Evolutionary conservation across 2,888 invertebrate genomes (phyloP).

Genomic region (Hemaris fuciformis): DNA sequence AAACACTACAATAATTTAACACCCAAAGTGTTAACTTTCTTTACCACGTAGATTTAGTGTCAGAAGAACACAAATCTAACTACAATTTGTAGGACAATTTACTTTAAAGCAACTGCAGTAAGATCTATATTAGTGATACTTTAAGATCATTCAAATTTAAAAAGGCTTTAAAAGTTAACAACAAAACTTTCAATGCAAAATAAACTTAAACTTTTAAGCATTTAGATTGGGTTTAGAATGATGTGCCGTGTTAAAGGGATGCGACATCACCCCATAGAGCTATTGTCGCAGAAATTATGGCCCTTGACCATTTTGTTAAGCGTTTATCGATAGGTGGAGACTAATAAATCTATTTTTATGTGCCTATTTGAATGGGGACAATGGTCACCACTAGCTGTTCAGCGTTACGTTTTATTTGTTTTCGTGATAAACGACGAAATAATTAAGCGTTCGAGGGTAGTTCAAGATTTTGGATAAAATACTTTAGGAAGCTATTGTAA

Average conservation of each 20-base stretch:
- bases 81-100: neutral
- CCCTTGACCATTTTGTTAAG: constrained; percentile 42
- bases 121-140: neutral
- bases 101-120: neutral
- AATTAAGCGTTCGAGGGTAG: neutral
- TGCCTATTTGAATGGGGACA: constrained; percentile 47
- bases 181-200: neutral
- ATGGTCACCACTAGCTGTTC: constrained; percentile 36
- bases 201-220: neutral
- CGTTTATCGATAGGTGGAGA: constrained; percentile 59
- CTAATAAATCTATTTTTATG: constrained; percentile 74
- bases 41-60: too few species aligned
- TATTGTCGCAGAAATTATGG: constrained; percentile 37
- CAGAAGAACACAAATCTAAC: neutral
- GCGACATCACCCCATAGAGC: constrained; percentile 27
- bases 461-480: neutral
- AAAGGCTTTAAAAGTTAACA: neutral
- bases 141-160: neutral
- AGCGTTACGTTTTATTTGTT: neutral
- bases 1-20: constrained; percentile 52
- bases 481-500: neutral
- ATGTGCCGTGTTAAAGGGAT: constrained; percentile 24
- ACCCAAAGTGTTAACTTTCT: constrained; percentile 50
- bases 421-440: neutral
- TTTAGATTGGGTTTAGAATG: neutral